These are phyloP conservation scores for Pocillopora grandis DNA, from an alignment of 92 coral and sea anemone genomes.

Conservation along the genomic window DNA sequence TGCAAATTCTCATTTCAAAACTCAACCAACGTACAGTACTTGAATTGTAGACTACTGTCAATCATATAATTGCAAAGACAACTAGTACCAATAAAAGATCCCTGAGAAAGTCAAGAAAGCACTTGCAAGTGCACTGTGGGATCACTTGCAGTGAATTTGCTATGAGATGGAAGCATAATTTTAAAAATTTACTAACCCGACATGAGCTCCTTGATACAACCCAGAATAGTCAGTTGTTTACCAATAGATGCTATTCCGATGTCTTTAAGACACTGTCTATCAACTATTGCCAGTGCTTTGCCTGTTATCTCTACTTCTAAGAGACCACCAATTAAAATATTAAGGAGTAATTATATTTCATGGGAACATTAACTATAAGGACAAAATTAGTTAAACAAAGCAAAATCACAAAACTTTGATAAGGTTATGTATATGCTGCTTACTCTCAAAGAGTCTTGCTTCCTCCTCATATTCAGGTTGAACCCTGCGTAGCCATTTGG, in stretches of 20 bases:
- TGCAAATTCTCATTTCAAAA: too few relatives aligned
- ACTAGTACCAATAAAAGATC: too few relatives aligned
- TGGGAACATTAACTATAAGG: not conserved
- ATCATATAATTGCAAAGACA: too few relatives aligned
- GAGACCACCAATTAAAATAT: slow-evolving; percentile 24
- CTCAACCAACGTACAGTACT: too few relatives aligned
- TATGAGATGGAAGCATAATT: slow-evolving; percentile 8
- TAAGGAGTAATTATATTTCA: slow-evolving; percentile 22
- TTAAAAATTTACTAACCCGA: slow-evolving; percentile 29
- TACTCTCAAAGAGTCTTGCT: slow-evolving; percentile 35
- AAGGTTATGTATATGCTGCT: not conserved
- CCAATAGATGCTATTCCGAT: slow-evolving; percentile 36
- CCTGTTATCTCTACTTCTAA: slow-evolving; percentile 40
- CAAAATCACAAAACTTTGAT: not conserved
- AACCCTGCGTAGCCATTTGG: slow-evolving; percentile 29
- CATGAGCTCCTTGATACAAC: slow-evolving; percentile 20
- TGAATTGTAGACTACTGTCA: too few relatives aligned
- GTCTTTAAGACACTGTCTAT: slow-evolving; percentile 37
- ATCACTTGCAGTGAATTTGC: not conserved
- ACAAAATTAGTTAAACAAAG: not conserved
- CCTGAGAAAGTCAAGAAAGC: slow-evolving; percentile 3
- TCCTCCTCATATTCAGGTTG: slow-evolving; percentile 36
- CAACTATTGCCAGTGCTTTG: slow-evolving; percentile 27
- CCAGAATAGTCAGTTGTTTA: slow-evolving; percentile 32
- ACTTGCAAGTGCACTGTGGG: slow-evolving; percentile 7